A percentile compares a stretch with the other conserved stretches of the same genome.
phyloP scores from a whole-genome alignment of 2,888 invertebrate species.

The Nemoura dubitans region DNA sequence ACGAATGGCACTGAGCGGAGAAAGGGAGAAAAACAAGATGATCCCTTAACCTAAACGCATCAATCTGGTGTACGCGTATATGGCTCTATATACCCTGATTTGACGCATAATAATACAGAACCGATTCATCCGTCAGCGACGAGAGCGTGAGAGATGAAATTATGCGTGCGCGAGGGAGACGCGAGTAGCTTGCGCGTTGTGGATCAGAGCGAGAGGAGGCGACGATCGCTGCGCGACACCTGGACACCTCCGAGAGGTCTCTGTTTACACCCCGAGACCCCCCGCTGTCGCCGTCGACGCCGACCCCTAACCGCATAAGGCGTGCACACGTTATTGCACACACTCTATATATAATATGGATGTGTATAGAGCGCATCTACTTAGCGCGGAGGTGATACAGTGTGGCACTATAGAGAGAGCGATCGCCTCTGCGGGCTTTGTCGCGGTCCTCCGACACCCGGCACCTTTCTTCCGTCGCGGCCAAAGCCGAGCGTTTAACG shows the following conservation, averaged over 20 bases:
- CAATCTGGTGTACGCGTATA: background rate
- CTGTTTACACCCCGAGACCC: constrained; percentile 33
- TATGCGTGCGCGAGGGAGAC: constrained; percentile 28
- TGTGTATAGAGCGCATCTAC: too few species aligned
- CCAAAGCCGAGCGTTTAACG: background rate
- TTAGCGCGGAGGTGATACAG: constrained; percentile 40
- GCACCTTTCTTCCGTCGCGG: background rate
- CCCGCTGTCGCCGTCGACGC: background rate
- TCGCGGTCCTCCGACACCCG: constrained; percentile 16
- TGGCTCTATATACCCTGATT: too few species aligned
- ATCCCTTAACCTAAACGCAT: background rate
- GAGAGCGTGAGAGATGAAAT: constrained; percentile 41
- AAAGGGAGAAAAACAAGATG: background rate
- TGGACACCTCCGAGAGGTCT: constrained; percentile 10
- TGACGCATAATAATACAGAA: background rate
- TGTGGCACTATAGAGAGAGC: constrained; percentile 34
- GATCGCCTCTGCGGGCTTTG: constrained; percentile 18
- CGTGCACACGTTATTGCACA: background rate
- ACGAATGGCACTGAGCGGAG: background rate
- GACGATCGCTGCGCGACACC: constrained; percentile 16
- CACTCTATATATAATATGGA: too few species aligned
- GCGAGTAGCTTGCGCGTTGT: background rate
- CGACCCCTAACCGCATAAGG: background rate
- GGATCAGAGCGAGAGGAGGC: background rate
- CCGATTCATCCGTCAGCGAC: background rate